Base-by-base conservation (phyloP, 2,797 vertebrate species). In the Myioborus miniatus region DNA sequence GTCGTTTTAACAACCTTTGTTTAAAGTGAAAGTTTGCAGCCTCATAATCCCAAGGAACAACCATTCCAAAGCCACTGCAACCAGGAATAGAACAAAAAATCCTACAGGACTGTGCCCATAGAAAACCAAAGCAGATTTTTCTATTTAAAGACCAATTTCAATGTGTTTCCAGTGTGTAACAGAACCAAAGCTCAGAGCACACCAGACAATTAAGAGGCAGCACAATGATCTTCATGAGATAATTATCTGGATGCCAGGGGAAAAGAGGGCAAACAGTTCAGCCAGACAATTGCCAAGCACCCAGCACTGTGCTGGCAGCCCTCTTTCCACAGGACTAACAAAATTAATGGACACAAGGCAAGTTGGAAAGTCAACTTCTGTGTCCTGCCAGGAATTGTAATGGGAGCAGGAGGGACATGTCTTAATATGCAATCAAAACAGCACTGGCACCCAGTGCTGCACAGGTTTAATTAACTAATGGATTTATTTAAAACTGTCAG, bases 391-490 rank as follows among this genome's bases (percentile, higher is more conserved):
- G 60, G 76, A 92, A 55, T 63, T 77, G 41, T 8, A 52, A 24
- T 39, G 43, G 82, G 41, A 75, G 24, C 55, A 47, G 79, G 49
- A 80, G 60, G 71, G 44, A 72, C 10, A 0, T 3, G 10, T 39
- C 67, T 6, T 4, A 15, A 63, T 52, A 85, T 90, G 59, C 81
- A 34, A 74, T 71, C 90, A 64, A 82, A 95, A 22, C 80, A 58
- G 62, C 18, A 4, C 59, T 24, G 17, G 79, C 34, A 63, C 60
- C 71, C 84, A 70, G 62, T 0, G 6, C 79, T 58, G n/a, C 69
- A 11, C 34, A 59, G 74, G 32, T 70, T 91, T 83, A 80, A 87
- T 80, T 67, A 63, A 32, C 85, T 81, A 90, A 93, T 76, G 72
- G 89, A 23, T 85, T 94, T 46, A 34, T 89, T 94, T 87, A 36